Percentiles rank a stretch among this genome's conserved stretches.
These are phyloP conservation scores for Chelmon rostratus DNA, from an alignment of 2,797 vertebrate genomes.

Conservation along the genomic window DNA sequence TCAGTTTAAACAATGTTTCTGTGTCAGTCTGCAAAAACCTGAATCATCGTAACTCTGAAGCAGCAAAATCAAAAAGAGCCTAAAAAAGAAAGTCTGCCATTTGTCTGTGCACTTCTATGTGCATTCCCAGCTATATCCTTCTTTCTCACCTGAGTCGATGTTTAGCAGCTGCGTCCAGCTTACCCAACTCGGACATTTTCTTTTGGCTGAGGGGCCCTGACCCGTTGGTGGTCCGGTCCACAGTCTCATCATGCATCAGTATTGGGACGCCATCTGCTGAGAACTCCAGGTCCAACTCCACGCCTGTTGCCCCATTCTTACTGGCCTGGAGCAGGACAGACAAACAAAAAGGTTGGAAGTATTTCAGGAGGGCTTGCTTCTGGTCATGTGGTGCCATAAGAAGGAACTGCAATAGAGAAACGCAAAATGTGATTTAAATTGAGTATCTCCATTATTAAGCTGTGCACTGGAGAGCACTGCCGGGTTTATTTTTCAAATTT, in stretches of 20 bases:
- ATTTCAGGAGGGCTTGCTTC: neutral
- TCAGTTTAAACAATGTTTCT: neutral
- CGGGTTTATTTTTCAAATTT: neutral
- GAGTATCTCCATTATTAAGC: neutral
- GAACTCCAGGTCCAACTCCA: constrained; percentile 96
- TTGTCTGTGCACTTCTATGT: neutral
- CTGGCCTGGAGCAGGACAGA: constrained; percentile 86
- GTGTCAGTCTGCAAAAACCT: neutral
- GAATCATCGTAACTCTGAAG: neutral
- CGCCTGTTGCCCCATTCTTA: constrained; percentile 91
- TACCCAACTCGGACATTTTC: constrained; percentile 88
- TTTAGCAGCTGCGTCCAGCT: constrained; percentile 92
- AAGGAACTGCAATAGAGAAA: neutral
- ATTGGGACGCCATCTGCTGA: constrained; percentile 92
- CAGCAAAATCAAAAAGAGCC: neutral
- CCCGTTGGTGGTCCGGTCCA: constrained; percentile 94
- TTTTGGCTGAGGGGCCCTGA: constrained; percentile 88
- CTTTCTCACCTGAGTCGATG: constrained; percentile 89
- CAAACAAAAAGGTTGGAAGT: neutral
- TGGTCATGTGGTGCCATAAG: neutral
- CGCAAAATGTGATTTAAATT: neutral
- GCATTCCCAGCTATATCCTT: neutral
- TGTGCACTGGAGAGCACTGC: neutral
- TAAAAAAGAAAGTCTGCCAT: neutral
- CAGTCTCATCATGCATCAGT: constrained; percentile 95